Conservation (phyloP, 1,140 invertebrate genomes). For the Brachionus asplanchnoidis region DNA sequence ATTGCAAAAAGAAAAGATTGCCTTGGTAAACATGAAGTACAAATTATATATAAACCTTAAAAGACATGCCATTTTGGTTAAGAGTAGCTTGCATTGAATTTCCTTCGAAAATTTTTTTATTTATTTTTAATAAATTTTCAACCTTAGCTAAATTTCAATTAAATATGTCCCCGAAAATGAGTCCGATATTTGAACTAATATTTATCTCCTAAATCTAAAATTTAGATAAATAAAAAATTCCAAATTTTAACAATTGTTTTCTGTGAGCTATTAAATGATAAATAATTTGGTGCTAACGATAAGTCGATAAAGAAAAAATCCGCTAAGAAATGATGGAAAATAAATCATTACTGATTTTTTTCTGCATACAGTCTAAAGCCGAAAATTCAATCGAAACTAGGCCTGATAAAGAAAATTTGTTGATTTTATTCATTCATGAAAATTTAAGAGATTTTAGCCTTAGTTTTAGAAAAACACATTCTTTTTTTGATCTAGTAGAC, state of each 20-base stretch:
- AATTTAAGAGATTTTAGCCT: not conserved
- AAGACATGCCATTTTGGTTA: too few relatives aligned
- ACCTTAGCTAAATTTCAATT: not conserved
- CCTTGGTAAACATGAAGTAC: not conserved
- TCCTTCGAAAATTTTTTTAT: too few relatives aligned
- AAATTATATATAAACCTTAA: not conserved
- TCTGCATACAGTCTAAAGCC: not conserved
- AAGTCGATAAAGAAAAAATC: not conserved
- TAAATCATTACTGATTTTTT: slow-evolving; percentile 19
- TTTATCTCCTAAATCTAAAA: not conserved
- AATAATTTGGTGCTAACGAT: not conserved
- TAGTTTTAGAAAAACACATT: not conserved
- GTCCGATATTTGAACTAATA: not conserved
- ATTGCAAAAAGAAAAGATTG: not conserved
- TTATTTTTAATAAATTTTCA: not conserved
- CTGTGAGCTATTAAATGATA: not conserved
- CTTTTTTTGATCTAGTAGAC: not conserved
- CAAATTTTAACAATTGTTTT: not conserved
- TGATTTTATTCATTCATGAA: not conserved
- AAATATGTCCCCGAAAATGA: not conserved
- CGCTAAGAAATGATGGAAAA: not conserved
- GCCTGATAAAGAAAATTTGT: not conserved
- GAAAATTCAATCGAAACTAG: not conserved
- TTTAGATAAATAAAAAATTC: not conserved
- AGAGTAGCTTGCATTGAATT: too few relatives aligned